Evolutionary conservation across 1,140 invertebrate genomes (phyloP), one percentile per base, ranked within the genome.

Genomic region (Diabrotica undecimpunctata): DNA sequence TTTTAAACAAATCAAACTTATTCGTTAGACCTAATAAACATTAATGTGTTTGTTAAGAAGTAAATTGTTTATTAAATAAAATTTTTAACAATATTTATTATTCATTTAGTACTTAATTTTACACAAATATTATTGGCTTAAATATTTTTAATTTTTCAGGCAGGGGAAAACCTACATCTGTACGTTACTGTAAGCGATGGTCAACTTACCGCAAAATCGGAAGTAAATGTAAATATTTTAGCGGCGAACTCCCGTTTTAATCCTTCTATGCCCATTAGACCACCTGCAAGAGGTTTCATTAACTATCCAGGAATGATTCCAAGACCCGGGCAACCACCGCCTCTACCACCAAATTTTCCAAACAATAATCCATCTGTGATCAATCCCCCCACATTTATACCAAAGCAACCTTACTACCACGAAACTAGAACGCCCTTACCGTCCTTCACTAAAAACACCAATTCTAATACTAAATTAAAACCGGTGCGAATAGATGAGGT

Each of bases 121-220:
- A 4, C 25, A 2, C 4, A 25, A 25, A 25, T 25, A 25, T 25
- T 4, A 25, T 25, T 25, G 25, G 25, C 25, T 25, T 25, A 2
- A 25, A 25, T 4, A 25, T 25, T 25, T 25, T 25, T 60, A 38
- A 11, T 59, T 25, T 75, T 75, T 35, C 77, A 91, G 89, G 87
- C 81, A 68, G 88, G 88, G 11, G 80, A 88, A 74, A 84, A 87
- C 62, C 82, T 90, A 66, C 85, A 85, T 67, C 77, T 91, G 1
- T 90, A 88, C 75, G 87, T 91, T 51, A 89, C 87, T 9, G 87
- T 87, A 6, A 84, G 83, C 8, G 88, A 90, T 77, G 89, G 89
- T 11, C 79, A 84, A 41, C 77, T 88, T 7, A 83, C 83, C 13
- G 82, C 86, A 5, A 91, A 91, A 77, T 86, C 83, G n/a, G 88